A percentile compares a stretch with the other conserved stretches of the same genome.
Evolutionary conservation across 2,113 vertebrate genomes (phyloP).

Genomic region (Cettia cetti): DNA sequence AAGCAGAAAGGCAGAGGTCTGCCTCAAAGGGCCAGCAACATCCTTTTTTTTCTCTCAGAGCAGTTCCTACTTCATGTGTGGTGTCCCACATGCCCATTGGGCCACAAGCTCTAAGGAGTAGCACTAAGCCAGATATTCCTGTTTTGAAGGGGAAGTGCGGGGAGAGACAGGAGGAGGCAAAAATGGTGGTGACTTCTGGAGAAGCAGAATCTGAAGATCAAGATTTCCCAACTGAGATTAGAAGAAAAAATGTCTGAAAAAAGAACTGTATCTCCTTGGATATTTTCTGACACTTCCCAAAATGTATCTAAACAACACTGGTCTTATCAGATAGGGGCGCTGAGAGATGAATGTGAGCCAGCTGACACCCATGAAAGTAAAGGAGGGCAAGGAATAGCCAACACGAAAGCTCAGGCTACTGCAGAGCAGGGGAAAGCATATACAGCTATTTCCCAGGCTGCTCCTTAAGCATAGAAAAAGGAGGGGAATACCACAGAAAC

Average conservation of each 20-base stretch:
- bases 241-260: background rate
- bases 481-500: background rate
- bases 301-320: background rate
- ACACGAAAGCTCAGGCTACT: background rate
- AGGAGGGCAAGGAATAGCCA: background rate
- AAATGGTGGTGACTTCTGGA: background rate
- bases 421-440: background rate
- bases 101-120: background rate
- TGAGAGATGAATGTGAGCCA: slow-evolving; percentile 16
- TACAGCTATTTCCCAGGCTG: background rate
- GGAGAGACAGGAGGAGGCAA: background rate
- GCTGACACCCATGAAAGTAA: background rate
- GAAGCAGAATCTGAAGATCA: slow-evolving; percentile 12
- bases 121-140: slow-evolving; percentile 27
- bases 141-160: slow-evolving; percentile 27
- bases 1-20: slow-evolving; percentile 12
- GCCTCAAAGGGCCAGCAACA: slow-evolving; percentile 20
- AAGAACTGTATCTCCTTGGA: background rate
- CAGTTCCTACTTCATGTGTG: background rate
- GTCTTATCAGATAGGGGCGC: background rate
- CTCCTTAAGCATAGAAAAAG: background rate
- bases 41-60: slow-evolving; percentile 7
- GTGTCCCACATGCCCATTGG: background rate
- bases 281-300: background rate
- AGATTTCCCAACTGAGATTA: background rate